Conservation (phyloP, 2,888 invertebrate genomes). For the Tyria jacobaeae region DNA sequence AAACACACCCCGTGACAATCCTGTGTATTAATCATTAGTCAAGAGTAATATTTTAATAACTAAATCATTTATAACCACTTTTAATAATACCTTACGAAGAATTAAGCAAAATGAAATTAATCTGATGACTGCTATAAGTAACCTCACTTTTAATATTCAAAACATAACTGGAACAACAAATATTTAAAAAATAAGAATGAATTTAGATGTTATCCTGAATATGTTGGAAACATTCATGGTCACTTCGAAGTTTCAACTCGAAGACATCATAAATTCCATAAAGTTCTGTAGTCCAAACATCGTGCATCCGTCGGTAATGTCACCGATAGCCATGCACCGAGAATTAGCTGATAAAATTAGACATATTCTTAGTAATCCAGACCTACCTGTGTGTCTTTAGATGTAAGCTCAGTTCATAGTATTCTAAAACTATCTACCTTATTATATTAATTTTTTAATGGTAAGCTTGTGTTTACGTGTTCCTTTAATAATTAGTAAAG, state of each 20-base stretch:
- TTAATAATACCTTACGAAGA: too few species aligned
- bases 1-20: too few species aligned
- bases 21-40: too few species aligned
- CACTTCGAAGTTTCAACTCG: neutral
- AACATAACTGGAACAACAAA: neutral
- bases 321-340: too few species aligned
- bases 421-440: neutral
- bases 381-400: neutral
- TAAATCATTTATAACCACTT: too few species aligned
- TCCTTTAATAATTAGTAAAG: neutral
- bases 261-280: neutral
- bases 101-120: too few species aligned
- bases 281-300: neutral
- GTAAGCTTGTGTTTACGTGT: neutral
- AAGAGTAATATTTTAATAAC: too few species aligned
- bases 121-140: too few species aligned
- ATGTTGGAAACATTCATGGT: neutral
- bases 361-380: neutral
- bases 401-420: neutral
- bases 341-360: neutral
- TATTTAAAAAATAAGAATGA: neutral
- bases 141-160: too few species aligned
- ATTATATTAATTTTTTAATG: neutral
- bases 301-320: constrained; percentile 1
- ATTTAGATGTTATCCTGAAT: neutral